Conservation (phyloP, 2,113 vertebrate species). For the Pelecanus crispus region DNA sequence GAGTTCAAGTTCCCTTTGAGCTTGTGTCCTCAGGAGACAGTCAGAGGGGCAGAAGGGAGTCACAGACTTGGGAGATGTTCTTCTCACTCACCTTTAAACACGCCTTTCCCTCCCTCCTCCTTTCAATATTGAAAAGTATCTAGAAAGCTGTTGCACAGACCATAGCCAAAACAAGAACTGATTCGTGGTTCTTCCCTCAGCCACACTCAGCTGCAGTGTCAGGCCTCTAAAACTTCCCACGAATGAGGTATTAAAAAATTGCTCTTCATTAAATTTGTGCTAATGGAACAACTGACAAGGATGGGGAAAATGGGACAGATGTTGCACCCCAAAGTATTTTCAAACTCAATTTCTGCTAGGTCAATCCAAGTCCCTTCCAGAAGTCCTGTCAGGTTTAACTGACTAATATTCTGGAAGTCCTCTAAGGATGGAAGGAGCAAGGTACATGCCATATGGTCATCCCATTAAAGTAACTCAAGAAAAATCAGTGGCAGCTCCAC, state of each 20-base stretch:
- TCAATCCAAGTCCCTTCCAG: neutral
- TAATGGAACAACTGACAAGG: neutral
- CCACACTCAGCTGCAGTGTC: neutral
- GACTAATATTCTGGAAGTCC: neutral
- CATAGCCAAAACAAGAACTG: neutral
- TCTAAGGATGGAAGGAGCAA: neutral
- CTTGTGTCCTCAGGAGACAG: neutral
- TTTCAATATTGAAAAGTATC: neutral
- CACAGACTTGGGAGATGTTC: neutral
- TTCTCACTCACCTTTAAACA: neutral
- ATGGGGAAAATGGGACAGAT: neutral
- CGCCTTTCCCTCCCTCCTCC: accelerated
- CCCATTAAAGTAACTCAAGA: neutral
- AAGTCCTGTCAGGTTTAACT: neutral
- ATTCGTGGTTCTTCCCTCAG: neutral
- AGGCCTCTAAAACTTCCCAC: neutral
- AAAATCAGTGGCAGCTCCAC: neutral
- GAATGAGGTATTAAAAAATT: neutral
- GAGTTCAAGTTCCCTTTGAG: neutral
- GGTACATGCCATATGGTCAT: neutral
- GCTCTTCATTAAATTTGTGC: neutral
- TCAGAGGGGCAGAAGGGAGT: neutral
- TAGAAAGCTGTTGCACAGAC: neutral
- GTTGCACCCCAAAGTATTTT: neutral
- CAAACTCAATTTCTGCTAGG: neutral